Evolutionary conservation across 2,888 invertebrate species (phyloP).

Genomic region (Emmelina monodactyla): DNA sequence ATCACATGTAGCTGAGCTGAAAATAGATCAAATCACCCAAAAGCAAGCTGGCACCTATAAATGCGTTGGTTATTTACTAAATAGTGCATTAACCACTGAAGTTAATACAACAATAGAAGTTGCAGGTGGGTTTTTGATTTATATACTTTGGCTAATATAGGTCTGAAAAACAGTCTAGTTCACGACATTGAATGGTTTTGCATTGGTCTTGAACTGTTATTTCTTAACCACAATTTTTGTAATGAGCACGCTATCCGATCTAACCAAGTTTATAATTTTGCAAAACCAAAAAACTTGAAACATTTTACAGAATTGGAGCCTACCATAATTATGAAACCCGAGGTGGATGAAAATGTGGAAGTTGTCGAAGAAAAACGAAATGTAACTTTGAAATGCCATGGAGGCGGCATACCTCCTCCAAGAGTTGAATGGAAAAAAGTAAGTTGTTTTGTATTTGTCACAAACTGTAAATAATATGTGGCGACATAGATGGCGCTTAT

Average conservation of each 20-base stretch:
- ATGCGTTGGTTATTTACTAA: not conserved
- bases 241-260: too few relatives aligned
- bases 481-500: too few relatives aligned
- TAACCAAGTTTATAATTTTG: too few relatives aligned
- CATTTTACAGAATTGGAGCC: too few relatives aligned
- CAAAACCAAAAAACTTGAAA: too few relatives aligned
- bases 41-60: not conserved
- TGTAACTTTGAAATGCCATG: not conserved
- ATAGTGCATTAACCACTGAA: not conserved
- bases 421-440: not conserved
- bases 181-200: not conserved
- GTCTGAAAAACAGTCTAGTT: not conserved
- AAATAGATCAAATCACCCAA: not conserved
- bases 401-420: not conserved
- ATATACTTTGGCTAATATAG: not conserved
- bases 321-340: too few relatives aligned
- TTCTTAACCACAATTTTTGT: too few relatives aligned
- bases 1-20: not conserved
- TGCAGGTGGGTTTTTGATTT: not conserved
- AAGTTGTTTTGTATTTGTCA: too few relatives aligned
- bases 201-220: too few relatives aligned
- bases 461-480: too few relatives aligned
- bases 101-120: not conserved
- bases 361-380: too few relatives aligned
- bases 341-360: too few relatives aligned